Conservation (phyloP, 2,797 vertebrate species). For the Octomys mimax region DNA sequence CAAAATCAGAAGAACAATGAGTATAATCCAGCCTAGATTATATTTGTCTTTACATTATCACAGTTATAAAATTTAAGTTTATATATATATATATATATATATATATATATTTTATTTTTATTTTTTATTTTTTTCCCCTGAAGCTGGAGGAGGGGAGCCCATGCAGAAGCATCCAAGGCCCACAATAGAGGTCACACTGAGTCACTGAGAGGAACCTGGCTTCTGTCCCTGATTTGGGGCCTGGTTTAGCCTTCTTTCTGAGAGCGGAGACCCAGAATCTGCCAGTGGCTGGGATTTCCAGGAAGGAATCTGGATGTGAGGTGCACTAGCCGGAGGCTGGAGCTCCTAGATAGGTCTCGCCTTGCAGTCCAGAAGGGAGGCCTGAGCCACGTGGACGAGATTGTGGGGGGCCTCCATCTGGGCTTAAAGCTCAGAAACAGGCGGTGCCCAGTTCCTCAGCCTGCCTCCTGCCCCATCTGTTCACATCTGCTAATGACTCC, state of each 20-base stretch:
- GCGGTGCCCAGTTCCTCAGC: accelerated
- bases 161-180: background rate
- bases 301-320: background rate
- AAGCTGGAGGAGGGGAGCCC: background rate
- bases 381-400: background rate
- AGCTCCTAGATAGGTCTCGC: background rate
- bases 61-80: background rate
- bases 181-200: accelerated
- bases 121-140: background rate
- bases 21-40: background rate
- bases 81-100: too few relatives aligned
- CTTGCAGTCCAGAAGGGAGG: too few relatives aligned
- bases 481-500: background rate
- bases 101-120: too few relatives aligned
- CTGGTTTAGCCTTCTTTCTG: background rate
- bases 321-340: background rate
- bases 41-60: background rate
- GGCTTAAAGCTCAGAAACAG: background rate
- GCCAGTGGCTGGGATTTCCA: background rate
- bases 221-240: too few relatives aligned
- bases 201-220: background rate
- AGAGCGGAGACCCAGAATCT: background rate
- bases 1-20: background rate
- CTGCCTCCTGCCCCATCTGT: background rate
- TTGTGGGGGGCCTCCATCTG: background rate